phyloP scores from a whole-genome alignment of 2,888 invertebrate species.

The Amiota communis region DNA sequence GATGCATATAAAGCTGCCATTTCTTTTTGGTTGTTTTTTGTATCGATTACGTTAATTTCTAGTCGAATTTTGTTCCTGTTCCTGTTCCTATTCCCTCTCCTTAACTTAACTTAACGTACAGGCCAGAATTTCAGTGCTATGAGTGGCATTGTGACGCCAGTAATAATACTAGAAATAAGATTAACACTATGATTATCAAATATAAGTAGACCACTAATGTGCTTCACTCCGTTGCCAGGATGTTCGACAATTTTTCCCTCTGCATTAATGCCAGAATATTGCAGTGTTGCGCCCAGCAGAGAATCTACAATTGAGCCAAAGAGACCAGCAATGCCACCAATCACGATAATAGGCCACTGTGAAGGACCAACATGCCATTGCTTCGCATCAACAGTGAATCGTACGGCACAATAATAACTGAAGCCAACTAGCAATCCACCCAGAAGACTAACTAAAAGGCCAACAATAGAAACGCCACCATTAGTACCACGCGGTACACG shows the following conservation, averaged over 20 bases:
- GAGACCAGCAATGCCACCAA: constrained; percentile 83
- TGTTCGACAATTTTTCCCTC: constrained; percentile 82
- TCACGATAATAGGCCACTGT: constrained; percentile 85
- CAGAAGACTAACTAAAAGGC: constrained; percentile 75
- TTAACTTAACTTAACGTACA: constrained; percentile 49
- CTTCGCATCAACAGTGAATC: constrained; percentile 78
- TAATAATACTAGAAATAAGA: constrained; percentile 84
- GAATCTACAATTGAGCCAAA: constrained; percentile 89
- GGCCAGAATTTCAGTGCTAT: constrained; percentile 78
- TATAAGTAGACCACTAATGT: constrained; percentile 84
- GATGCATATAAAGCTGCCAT: constrained; percentile 11
- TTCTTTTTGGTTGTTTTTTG: background rate
- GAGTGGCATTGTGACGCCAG: constrained; percentile 81
- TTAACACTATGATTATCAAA: constrained; percentile 93
- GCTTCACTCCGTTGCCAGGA: constrained; percentile 80
- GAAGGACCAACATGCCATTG: constrained; percentile 77
- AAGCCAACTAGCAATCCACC: constrained; percentile 79
- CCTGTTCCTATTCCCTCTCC: too few species aligned
- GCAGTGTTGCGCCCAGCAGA: constrained; percentile 86
- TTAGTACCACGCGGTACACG: constrained; percentile 91
- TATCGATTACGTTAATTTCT: too few species aligned
- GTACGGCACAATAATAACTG: constrained; percentile 80
- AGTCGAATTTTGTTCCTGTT: too few species aligned
- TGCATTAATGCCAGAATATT: constrained; percentile 87
- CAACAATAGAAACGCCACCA: constrained; percentile 84